Evolutionary conservation across 2,888 invertebrate species (phyloP), one percentile per base, ranked within the genome.

Genomic region (Biston betularia): DNA sequence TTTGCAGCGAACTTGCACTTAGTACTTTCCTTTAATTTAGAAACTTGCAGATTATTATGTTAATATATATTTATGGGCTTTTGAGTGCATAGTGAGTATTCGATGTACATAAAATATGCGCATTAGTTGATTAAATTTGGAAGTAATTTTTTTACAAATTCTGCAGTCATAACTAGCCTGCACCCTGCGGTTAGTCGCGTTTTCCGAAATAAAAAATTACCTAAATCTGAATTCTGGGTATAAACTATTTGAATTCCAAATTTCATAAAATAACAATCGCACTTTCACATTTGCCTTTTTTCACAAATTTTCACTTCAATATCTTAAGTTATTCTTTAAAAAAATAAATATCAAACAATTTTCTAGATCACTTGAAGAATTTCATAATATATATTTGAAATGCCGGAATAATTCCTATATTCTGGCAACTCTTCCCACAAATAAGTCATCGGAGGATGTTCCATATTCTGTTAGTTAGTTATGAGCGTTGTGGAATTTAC

Each of bases 401-500:
- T 8, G 46, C 1, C 10, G 8, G 9, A 1, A 10, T 24, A 8
- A 11, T 24, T 7, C 0, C 5, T 3, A 1, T 24, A 45, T 54
- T 45, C 14, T 40, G 9, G 44, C 50, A 61, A 52, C 33, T 50
- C 24, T 15, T 33, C 49, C 10, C 45, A 60, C 24, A 61, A 61
- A 60, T 52, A 57, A 62, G 42, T 9, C 24, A 52, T 15, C 58
- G 44, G 73, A 80, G 80, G 79, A 81, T 78, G 76, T 76, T 77
- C 73, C 65, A 74, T 77, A 81, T 81, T 79, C 76, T 77, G 65
- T 45, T 67, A 75, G 73, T 76, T 79, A 79, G 74, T 77, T 81
- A 80, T 80, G 68, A 62, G 70, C 71, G 72, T 78, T 74, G 72
- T 72, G 74, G 79, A 76, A 82, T 80, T 75, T 64, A 74, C 79